Conservation (phyloP, 2,888 invertebrate genomes). For the Drosophila diplacantha region DNA sequence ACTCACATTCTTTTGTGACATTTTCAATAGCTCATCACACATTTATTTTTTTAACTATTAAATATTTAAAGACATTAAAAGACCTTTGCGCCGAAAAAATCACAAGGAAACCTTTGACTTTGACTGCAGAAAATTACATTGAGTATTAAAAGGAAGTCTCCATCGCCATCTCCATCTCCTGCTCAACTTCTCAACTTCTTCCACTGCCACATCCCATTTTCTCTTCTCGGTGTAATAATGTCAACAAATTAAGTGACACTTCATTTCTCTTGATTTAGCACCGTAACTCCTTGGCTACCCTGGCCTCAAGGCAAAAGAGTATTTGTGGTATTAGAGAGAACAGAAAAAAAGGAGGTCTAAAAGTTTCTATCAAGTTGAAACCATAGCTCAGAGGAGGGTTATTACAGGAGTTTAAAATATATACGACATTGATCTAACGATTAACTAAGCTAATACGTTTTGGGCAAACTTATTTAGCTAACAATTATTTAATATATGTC, state of each 20-base stretch:
- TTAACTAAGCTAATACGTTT: not conserved
- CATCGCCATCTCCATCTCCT: not conserved
- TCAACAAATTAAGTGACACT: constrained; percentile 77
- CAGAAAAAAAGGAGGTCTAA: fast-evolving
- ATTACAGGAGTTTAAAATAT: not conserved
- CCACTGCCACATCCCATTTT: not conserved
- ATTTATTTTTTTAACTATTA: not conserved
- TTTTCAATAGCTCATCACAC: not conserved
- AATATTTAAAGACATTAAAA: not conserved
- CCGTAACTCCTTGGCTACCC: constrained; percentile 20
- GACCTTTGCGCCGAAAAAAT: not conserved
- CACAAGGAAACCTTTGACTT: not conserved
- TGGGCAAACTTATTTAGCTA: not conserved
- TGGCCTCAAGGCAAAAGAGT: not conserved
- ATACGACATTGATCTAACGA: not conserved
- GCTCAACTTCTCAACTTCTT: not conserved
- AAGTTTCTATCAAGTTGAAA: not conserved
- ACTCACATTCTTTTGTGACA: not conserved
- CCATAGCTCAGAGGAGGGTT: not conserved
- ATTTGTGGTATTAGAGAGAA: not conserved
- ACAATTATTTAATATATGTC: not conserved
- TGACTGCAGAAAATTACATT: constrained; percentile 11
- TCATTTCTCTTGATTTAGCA: constrained; percentile 76
- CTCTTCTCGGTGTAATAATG: constrained; percentile 65
- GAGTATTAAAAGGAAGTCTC: constrained; percentile 7